These are phyloP conservation scores for Callyntrura guangdongensis DNA, from an alignment of 2,888 invertebrate species.

Conservation along the genomic window DNA sequence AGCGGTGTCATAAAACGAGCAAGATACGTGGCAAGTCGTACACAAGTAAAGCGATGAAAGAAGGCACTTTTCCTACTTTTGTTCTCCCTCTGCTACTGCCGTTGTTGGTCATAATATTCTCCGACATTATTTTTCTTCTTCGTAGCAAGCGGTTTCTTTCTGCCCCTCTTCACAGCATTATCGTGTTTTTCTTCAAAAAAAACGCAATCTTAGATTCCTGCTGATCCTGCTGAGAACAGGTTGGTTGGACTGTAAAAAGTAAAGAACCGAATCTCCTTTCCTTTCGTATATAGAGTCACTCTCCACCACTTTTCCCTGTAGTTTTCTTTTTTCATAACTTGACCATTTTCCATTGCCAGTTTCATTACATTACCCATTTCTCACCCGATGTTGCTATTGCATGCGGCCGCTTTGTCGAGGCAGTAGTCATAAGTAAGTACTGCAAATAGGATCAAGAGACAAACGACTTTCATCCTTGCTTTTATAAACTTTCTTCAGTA, in stretches of 20 bases:
- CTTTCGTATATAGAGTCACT: not conserved
- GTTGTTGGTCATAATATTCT: conserved; percentile 57
- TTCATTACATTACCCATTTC: conserved; percentile 74
- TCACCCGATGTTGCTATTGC: conserved; percentile 40
- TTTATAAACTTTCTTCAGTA: conserved; percentile 45
- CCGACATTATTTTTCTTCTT: conserved; percentile 8
- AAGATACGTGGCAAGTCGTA: conserved; percentile 8
- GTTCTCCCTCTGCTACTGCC: not conserved
- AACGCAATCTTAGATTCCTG: conserved; percentile 57
- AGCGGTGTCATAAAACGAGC: not conserved
- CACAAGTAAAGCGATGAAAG: conserved; percentile 19
- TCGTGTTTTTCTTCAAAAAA: conserved; percentile 4
- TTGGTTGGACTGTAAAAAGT: not conserved
- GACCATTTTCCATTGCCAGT: conserved; percentile 68
- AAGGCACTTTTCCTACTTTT: conserved; percentile 31
- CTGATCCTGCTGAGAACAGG: conserved; percentile 44
- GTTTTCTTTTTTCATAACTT: conserved; percentile 68
- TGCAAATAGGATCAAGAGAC: conserved; percentile 68
- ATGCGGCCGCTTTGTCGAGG: not conserved
- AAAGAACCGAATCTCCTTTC: conserved; percentile 22
- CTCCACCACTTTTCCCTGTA: conserved; percentile 7
- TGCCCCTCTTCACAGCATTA: not conserved
- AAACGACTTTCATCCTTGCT: conserved; percentile 59
- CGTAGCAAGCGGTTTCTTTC: conserved; percentile 24
- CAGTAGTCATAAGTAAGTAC: conserved; percentile 4